phyloP scores from a whole-genome alignment of 2,113 vertebrate species.

The Heteronetta atricapilla region DNA sequence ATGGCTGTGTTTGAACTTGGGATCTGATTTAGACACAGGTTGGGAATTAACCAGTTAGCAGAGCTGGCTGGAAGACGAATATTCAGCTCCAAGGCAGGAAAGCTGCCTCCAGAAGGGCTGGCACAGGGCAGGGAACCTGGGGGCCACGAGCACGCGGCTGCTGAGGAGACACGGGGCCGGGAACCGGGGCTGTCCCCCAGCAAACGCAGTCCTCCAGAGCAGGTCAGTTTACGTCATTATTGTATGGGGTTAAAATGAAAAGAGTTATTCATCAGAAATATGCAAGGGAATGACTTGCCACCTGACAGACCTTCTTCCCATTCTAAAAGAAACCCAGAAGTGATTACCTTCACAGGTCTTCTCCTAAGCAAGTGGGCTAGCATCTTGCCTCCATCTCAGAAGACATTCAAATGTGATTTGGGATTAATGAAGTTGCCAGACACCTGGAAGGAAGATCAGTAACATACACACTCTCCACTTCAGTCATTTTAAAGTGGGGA shows the following conservation, averaged over 20 bases:
- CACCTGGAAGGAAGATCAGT: slow-evolving; percentile 7
- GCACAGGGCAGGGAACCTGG: neutral
- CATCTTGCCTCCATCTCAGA: neutral
- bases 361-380: neutral
- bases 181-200: neutral
- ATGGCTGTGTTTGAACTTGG: neutral
- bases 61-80: neutral
- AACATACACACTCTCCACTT: neutral
- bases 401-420: slow-evolving; percentile 8
- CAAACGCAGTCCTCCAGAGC: neutral
- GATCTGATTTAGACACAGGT: neutral
- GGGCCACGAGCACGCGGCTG: neutral
- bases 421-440: slow-evolving; percentile 28
- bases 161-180: neutral
- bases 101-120: neutral
- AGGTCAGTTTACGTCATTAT: neutral
- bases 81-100: neutral
- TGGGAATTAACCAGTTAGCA: neutral
- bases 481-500: neutral
- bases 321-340: neutral
- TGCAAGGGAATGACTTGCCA: neutral
- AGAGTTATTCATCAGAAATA: slow-evolving; percentile 20
- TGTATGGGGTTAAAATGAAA: slow-evolving; percentile 7
- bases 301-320: neutral
- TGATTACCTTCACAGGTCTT: neutral